Evolutionary conservation across 2,888 invertebrate species (phyloP), one percentile per base, ranked within the genome.

Genomic region (Aspidiotus rigidus): DNA sequence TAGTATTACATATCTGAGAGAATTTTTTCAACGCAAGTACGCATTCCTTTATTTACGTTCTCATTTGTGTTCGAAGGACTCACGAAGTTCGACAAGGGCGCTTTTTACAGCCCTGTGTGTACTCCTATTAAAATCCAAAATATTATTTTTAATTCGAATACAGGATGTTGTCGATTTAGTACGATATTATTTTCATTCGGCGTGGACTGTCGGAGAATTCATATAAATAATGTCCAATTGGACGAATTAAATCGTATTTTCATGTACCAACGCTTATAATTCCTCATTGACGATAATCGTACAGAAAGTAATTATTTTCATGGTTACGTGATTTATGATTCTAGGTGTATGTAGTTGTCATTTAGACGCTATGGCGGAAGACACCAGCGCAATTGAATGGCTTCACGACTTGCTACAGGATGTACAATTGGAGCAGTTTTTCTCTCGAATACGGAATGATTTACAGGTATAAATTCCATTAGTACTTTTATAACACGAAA

Each of bases 351-450:
- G 10, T 49, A 49, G n/a, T 11, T 49, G 70, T 69, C 61, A 28
- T 28, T 28, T 5, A 28, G 28, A 28, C 28, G 60, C 64, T 1
- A 64, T 72, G 62, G 53, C 72, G 42, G 73, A 69, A 10, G 81
- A 81, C 57, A 79, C 80, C 60, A 83, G 83, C 71, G 84, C 85
- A 53, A 85, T 87, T 15, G 90, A 91, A 77, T 89, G 89, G 89
- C 81, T 97, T 71, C 87, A 87, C 76, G 91, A 92, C 74, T 82
- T 97, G 70, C 80, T 97, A 74, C 85, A 85, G 72, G 92, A 95
- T 79, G 92, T 94, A 62, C 94, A 97, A 79, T 81, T 97, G 71
- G 89, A 89, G 74, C 93, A 94, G 79, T 97, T 97, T 79, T 87
- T 91, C 77, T 84, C 88, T 67, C 85, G 91, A 72, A 89, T 97